phyloP scores from a whole-genome alignment of 2,888 invertebrate species.

The Metacarcinus magister region DNA sequence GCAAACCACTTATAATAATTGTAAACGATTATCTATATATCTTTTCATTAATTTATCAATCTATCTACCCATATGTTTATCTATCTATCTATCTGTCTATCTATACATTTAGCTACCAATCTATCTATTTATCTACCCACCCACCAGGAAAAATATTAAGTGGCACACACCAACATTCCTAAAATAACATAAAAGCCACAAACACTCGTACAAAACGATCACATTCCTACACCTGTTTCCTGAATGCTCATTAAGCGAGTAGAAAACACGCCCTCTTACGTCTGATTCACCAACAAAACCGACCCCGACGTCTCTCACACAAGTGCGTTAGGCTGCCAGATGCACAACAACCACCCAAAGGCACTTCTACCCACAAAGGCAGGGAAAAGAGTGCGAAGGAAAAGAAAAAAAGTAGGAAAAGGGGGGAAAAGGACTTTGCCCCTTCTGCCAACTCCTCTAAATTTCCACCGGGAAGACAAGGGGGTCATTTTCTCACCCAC shows the following conservation, averaged over 20 bases:
- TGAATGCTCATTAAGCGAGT: background rate
- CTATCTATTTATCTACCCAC: too few species aligned
- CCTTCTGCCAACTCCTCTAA: background rate
- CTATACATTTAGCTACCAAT: too few species aligned
- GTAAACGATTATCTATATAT: too few species aligned
- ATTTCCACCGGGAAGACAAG: background rate
- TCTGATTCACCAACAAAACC: conserved; percentile 34
- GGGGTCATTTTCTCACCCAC: conserved; percentile 21
- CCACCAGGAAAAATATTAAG: too few species aligned
- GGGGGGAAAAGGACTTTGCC: conserved; percentile 43
- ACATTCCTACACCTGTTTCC: background rate
- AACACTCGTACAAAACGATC: background rate
- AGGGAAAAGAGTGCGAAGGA: background rate
- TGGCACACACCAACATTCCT: too few species aligned
- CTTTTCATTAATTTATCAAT: too few species aligned
- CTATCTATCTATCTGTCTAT: too few species aligned
- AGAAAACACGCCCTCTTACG: background rate
- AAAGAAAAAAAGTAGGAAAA: conserved; percentile 31
- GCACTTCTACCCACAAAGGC: background rate
- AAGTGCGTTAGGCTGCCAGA: background rate
- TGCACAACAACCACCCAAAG: background rate
- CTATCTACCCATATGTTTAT: too few species aligned
- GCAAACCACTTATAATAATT: too few species aligned
- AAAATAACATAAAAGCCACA: too few species aligned
- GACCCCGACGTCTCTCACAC: background rate